Conservation (phyloP, 1,140 invertebrate species). For the Bombus picipes region DNA sequence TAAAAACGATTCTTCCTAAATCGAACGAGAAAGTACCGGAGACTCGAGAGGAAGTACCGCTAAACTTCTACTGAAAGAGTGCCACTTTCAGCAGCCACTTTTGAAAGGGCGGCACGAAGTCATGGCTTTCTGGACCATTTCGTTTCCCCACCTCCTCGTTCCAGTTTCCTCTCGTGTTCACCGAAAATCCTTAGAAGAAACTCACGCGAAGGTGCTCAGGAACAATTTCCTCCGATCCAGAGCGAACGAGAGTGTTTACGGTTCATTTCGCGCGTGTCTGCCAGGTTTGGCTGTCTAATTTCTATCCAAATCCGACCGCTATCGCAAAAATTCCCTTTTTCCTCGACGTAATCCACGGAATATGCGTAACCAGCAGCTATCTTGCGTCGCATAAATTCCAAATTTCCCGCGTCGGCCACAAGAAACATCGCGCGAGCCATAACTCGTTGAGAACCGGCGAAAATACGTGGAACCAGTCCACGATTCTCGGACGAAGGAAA, state of each 20-base stretch:
- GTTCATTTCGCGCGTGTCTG: no score
- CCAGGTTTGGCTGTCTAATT: constrained; percentile 17
- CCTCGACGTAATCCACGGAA: neutral
- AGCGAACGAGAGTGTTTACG: neutral
- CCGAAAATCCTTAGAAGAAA: constrained; percentile 33
- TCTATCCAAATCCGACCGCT: neutral
- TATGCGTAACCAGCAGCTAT: neutral
- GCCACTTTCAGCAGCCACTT: neutral
- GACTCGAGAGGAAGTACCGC: neutral
- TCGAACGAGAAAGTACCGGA: neutral
- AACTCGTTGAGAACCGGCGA: neutral
- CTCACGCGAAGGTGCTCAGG: neutral
- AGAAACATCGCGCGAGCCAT: neutral
- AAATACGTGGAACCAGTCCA: neutral
- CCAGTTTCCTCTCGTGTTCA: neutral
- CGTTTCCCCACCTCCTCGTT: constrained; percentile 3
- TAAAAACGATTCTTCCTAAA: neutral
- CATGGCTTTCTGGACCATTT: constrained; percentile 28
- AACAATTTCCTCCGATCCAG: constrained; percentile 6
- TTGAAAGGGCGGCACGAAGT: constrained; percentile 17
- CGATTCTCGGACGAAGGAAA: neutral
- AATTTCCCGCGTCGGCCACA: neutral
- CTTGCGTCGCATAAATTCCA: neutral
- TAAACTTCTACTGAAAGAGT: constrained; percentile 1
- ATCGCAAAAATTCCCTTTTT: neutral